Evolutionary conservation across 2,797 vertebrate genomes (phyloP), one percentile per base, ranked within the genome.

Genomic region (Helicolenus hilgendorfi): DNA sequence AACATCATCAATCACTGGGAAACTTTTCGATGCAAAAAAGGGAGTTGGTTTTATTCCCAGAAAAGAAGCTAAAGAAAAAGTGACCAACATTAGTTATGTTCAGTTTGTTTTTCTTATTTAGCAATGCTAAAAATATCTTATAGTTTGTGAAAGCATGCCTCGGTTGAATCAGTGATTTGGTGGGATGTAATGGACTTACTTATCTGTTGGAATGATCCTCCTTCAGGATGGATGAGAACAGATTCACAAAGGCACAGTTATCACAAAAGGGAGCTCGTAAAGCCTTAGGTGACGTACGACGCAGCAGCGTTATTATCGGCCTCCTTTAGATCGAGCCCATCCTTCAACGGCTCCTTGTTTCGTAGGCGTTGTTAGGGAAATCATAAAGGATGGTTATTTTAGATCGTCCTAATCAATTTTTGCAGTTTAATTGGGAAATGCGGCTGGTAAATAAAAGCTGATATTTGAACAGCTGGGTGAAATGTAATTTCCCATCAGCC

Each of bases 401-500:
- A 83, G 87, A 94, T 86, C 22, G 27, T 41, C 64, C 76, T 94
- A 96, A 96, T 96, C 90, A 92, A 96, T 97, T 95, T 91, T 88
- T 79, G n/a, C 91, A 63, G 88, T 93, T 93, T 94, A 95, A 94
- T 97, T 97, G 88, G 95, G 90, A 94, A 97, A 95, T 91, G 83
- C 35, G 70, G 77, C 89, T 89, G 91, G 92, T 94, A 95, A 96
- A 96, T 97, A 96, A 92, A 94, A 96, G 90, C 77, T 87, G 90
- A 95, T 95, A 96, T 96, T 93, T 92, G 94, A 97, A 96, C 94
- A 96, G 94, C 96, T 97, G 95, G 91, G 77, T 86, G 87, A 94
- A 95, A 96, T 94, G 91, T 95, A 96, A 97, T 96, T 95, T 95
- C 93, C 94, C 94, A 95, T 96, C 92, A 95, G 93, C 93, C 81